phyloP scores from a whole-genome alignment of 1,140 invertebrate species.

The Neodiprion pinetum region DNA sequence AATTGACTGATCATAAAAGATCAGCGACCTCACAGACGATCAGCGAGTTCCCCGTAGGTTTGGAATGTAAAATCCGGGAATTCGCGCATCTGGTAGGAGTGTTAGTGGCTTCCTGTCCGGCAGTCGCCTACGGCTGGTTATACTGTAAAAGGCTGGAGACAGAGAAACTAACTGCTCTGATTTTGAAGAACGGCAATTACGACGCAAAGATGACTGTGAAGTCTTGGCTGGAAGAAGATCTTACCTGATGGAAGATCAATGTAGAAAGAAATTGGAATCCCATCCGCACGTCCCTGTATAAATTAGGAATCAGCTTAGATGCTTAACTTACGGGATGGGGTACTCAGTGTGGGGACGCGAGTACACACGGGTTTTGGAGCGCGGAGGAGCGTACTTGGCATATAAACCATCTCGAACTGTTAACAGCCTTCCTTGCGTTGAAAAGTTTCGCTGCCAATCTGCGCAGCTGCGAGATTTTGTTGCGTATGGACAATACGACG shows the following conservation, averaged over 20 bases:
- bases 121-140: conserved; percentile 25
- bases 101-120: conserved; percentile 35
- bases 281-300: conserved; percentile 21
- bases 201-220: conserved; percentile 4
- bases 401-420: conserved; percentile 29
- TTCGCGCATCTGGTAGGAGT: conserved; percentile 33
- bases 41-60: not conserved
- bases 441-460: conserved; percentile 25
- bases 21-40: not conserved
- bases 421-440: conserved; percentile 24
- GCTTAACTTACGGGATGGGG: conserved; percentile 43
- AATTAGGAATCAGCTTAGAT: conserved; percentile 39
- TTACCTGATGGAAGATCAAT: conserved; percentile 33
- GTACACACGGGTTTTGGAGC: conserved; percentile 26
- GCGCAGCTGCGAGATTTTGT: conserved; percentile 33
- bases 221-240: conserved; percentile 13
- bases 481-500: conserved; percentile 38
- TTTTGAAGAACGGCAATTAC: conserved; percentile 9
- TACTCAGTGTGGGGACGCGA: conserved; percentile 15
- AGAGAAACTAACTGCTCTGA: conserved; percentile 28
- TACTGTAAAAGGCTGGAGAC: conserved; percentile 27
- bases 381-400: conserved; percentile 18
- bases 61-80: conserved; percentile 26
- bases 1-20: not conserved
- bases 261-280: conserved; percentile 21